A percentile compares a stretch with the other conserved stretches of the same genome.
These are phyloP conservation scores for Erebia palarica DNA, from an alignment of 2,888 invertebrate genomes.

Conservation along the genomic window DNA sequence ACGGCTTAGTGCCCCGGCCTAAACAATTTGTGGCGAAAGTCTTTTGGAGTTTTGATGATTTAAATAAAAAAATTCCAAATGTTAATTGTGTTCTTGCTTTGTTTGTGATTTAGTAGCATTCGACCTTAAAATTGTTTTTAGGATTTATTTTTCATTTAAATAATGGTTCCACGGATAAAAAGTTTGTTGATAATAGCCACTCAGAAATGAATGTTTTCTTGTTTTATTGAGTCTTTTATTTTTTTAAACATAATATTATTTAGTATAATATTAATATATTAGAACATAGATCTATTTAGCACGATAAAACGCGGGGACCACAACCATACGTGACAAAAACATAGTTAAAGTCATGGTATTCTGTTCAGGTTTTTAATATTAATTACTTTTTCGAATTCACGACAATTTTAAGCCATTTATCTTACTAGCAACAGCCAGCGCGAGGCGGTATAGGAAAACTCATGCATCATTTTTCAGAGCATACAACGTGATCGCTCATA, in stretches of 20 bases:
- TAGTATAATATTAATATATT: no score
- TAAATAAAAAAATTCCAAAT: conserved; percentile 20
- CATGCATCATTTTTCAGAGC: conserved; percentile 73
- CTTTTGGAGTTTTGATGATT: conserved; percentile 22
- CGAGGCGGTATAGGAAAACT: conserved; percentile 55
- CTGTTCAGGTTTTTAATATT: no score
- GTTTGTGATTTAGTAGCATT: conserved; percentile 19
- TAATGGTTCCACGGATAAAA: conserved; percentile 13
- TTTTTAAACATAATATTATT: background rate
- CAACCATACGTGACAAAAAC: no score
- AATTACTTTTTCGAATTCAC: conserved; percentile 41
- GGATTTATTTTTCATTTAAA: conserved; percentile 12
- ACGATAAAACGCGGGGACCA: no score
- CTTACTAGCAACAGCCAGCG: conserved; percentile 53
- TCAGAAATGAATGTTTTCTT: background rate
- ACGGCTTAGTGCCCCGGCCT: conserved; percentile 65
- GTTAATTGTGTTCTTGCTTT: conserved; percentile 19
- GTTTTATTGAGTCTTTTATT: background rate
- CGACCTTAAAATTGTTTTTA: conserved; percentile 15
- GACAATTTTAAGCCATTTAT: conserved; percentile 68
- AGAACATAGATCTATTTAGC: no score
- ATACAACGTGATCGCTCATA: conserved; percentile 75
- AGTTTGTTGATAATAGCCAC: background rate
- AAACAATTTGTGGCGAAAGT: conserved; percentile 45
- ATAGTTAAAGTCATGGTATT: no score